Evolutionary conservation across 2,113 vertebrate species (phyloP), one percentile per base, ranked within the genome.

Genomic region (Canis aureus): DNA sequence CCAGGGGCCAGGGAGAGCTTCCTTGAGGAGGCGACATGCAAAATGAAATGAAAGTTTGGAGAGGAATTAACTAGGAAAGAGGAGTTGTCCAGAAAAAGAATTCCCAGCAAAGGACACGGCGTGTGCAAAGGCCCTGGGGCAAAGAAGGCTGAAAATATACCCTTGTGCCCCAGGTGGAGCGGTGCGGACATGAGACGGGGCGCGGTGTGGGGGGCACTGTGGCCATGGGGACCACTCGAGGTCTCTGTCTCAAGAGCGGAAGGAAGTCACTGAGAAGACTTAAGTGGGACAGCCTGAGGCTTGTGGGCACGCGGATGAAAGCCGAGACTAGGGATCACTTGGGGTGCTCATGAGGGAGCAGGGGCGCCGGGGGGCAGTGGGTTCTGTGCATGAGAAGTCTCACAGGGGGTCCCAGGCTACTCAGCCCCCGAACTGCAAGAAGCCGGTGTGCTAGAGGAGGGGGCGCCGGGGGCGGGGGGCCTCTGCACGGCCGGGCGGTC

Each of bases 381-480:
- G 62, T 67, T 83, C 76, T 88, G 12, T 32, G 57, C 71, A 22
- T 29, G 9, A 71, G 59, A 93, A 94, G 49, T 13, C 64, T 13
- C 57, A 51, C 20, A 78, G 25, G 22, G 55, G 9, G 3, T 89
- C 12, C 20, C 32, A 16, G 8, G 53, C 67, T 79, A 15, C 76
- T 12, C 1, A 0, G 8, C 22, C 11, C 55, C 87, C 59, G 35
- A 22, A 27, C 2, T 73, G 38, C 59, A 64, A 91, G 89, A 79
- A 57, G 51, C 64, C 73, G 12, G 3, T 51, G 60, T 60, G 9
- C 22, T 49, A 82, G 49, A 89, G 43, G 43, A 43, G 3, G 10
- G 12, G 74, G 4, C 25, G 5, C 64, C 17, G 3, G 1, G 20
- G 1, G 0, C 3, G 15, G 49, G 78, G 38, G 1, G 19, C 32